A percentile compares a stretch with the other conserved stretches of the same genome.
phyloP scores from a whole-genome alignment of 2,888 invertebrate species.

The Lacanobia wlatinum region DNA sequence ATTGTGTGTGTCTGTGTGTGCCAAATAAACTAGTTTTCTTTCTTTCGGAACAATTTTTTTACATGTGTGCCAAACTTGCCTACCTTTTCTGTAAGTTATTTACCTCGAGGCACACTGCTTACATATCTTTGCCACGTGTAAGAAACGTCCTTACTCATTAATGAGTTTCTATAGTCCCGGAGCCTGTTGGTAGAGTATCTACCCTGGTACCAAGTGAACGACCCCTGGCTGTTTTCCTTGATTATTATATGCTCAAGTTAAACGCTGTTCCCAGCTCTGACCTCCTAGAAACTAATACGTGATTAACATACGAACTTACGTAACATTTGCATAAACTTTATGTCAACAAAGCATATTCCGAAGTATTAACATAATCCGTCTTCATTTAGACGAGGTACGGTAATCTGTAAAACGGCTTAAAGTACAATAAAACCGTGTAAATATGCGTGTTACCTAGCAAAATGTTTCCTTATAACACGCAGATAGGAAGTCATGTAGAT shows the following conservation, averaged over 20 bases:
- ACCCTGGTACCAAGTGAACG: neutral
- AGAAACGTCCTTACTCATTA: conserved; percentile 30
- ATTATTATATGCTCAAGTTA: conserved; percentile 30
- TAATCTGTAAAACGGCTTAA: conserved; percentile 52
- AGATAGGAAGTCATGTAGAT: no score
- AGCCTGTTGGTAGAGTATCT: neutral
- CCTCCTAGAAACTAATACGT: conserved; percentile 59
- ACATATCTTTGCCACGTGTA: conserved; percentile 21
- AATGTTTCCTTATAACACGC: conserved; percentile 43
- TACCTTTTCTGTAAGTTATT: conserved; percentile 6
- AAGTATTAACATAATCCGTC: conserved; percentile 68
- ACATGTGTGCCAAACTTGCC: conserved; percentile 3
- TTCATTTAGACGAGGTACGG: conserved; percentile 56
- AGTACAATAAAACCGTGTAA: conserved; percentile 49
- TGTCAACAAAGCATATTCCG: conserved; percentile 56
- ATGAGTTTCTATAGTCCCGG: conserved; percentile 32
- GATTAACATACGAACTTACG: conserved; percentile 59
- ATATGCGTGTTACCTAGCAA: conserved; percentile 45
- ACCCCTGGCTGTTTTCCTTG: conserved; percentile 38
- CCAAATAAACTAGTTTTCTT: no score
- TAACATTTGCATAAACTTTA: conserved; percentile 65
- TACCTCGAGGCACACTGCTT: conserved; percentile 1
- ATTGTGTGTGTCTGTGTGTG: no score
- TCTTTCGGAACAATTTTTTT: neutral
- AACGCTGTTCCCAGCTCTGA: conserved; percentile 28